Evolutionary conservation across 2,797 vertebrate genomes (phyloP).

Genomic region (Eulemur mongoz): DNA sequence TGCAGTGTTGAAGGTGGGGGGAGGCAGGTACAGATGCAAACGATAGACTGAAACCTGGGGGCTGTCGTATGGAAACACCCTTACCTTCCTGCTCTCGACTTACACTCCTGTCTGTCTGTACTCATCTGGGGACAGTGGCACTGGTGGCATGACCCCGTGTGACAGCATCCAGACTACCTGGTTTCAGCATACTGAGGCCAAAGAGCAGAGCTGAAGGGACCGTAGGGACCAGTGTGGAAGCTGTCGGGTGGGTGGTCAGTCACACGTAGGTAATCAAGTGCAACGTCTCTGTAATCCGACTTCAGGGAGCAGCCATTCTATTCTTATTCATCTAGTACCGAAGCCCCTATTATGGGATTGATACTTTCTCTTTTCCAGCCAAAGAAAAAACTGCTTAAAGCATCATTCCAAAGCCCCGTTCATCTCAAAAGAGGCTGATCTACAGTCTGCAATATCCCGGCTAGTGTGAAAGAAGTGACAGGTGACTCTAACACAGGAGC

Average conservation of each 20-base stretch:
- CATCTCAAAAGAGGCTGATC: neutral
- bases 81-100: neutral
- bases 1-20: neutral
- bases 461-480: neutral
- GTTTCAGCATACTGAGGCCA: neutral
- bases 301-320: neutral
- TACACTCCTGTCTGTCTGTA: neutral
- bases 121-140: neutral
- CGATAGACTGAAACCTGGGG: neutral
- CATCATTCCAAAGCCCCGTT: neutral
- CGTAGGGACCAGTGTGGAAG: neutral
- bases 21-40: neutral
- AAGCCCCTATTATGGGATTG: neutral
- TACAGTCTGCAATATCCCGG: neutral
- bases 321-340: neutral
- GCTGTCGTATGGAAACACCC: neutral
- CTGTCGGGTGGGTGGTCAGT: neutral
- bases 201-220: neutral
- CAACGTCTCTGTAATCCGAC: neutral
- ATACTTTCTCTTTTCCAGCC: neutral
- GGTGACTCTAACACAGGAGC: neutral
- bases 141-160: neutral
- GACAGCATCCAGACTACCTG: neutral
- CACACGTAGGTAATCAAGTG: neutral
- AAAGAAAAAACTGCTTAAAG: neutral